phyloP scores from a whole-genome alignment of 2,888 invertebrate genomes.

The Euclidia mi region DNA sequence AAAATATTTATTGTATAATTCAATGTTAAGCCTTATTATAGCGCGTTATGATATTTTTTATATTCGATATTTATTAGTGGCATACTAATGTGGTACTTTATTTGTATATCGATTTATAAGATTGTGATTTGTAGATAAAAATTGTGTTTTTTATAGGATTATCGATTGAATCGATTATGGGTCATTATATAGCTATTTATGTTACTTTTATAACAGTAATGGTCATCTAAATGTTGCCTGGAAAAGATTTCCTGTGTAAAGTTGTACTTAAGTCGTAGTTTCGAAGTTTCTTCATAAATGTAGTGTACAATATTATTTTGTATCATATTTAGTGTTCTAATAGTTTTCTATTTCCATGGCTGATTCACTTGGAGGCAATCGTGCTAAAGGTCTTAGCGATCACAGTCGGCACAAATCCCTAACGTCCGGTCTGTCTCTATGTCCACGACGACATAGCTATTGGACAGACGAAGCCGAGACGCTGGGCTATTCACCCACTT shows the following conservation, averaged over 20 bases:
- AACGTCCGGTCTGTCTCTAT: neutral
- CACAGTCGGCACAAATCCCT: neutral
- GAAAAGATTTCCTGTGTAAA: too few species aligned
- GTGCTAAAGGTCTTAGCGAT: constrained; percentile 4
- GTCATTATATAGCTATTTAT: too few species aligned
- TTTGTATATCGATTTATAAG: constrained; percentile 31
- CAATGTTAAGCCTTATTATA: constrained; percentile 8
- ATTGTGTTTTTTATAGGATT: neutral
- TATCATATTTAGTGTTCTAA: neutral
- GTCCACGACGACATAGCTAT: neutral
- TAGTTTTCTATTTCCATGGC: neutral
- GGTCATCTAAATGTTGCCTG: too few species aligned
- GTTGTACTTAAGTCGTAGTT: too few species aligned
- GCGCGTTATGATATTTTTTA: constrained; percentile 17
- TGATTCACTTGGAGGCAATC: constrained; percentile 1
- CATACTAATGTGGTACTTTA: constrained; percentile 35
- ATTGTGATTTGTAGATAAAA: neutral
- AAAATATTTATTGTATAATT: constrained; percentile 34
- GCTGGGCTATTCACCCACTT: neutral
- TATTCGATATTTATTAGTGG: constrained; percentile 23
- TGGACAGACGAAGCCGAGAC: constrained; percentile 15
- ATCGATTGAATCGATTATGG: too few species aligned
- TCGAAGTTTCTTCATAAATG: too few species aligned
- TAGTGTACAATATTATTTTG: too few species aligned
- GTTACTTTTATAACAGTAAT: too few species aligned